phyloP scores from a whole-genome alignment of 2,888 invertebrate genomes.

The Diadegma fenestrale region DNA sequence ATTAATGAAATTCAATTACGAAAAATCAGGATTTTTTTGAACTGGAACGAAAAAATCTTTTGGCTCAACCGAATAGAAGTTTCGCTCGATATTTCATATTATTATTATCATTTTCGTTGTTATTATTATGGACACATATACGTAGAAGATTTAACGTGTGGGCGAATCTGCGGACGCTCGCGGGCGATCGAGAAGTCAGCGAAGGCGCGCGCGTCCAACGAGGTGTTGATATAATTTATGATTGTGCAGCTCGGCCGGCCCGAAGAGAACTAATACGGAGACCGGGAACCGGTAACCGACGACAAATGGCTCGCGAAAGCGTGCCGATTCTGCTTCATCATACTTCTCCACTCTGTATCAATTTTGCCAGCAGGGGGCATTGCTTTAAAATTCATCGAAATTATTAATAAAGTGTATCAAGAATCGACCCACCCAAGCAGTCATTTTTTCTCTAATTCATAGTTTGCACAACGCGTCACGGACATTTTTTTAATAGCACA shows the following conservation, averaged over 20 bases:
- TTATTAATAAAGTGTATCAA: slow-evolving; percentile 24
- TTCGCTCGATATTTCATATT: slow-evolving; percentile 4
- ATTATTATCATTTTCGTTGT: neutral
- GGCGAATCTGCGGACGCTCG: slow-evolving; percentile 71
- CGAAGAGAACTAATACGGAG: slow-evolving; percentile 66
- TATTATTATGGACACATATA: slow-evolving; percentile 11
- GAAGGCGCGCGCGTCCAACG: slow-evolving; percentile 68
- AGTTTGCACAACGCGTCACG: neutral
- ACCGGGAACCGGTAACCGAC: slow-evolving; percentile 65
- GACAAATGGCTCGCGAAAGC: slow-evolving; percentile 67
- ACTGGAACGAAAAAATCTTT: slow-evolving; percentile 2
- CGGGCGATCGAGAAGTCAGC: slow-evolving; percentile 63
- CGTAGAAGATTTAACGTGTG: slow-evolving; percentile 65
- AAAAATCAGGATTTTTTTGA: slow-evolving; percentile 2
- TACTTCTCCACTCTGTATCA: slow-evolving; percentile 35
- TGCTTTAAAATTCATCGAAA: slow-evolving; percentile 33
- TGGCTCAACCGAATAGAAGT: neutral
- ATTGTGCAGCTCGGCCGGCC: slow-evolving; percentile 69
- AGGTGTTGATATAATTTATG: slow-evolving; percentile 84
- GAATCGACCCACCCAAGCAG: slow-evolving; percentile 31
- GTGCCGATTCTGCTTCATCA: slow-evolving; percentile 54
- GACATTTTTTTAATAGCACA: neutral
- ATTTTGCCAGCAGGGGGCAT: slow-evolving; percentile 38
- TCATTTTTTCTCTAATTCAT: neutral
- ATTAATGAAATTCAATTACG: slow-evolving; percentile 25